Base-by-base conservation (phyloP, 1,140 invertebrate species). In the Amyelois transitella region DNA sequence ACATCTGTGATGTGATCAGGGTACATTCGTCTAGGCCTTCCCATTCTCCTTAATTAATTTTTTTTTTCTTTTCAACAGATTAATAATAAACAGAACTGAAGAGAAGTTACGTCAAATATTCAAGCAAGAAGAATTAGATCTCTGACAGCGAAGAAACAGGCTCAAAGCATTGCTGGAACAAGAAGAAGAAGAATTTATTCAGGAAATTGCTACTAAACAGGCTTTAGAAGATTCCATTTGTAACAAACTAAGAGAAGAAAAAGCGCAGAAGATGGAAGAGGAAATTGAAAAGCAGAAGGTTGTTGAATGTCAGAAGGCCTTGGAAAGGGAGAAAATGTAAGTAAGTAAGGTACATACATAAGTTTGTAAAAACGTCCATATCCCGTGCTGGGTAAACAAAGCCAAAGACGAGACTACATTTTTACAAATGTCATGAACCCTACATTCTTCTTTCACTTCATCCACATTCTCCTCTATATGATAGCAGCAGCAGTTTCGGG, bases 311-410 rank as follows among this genome's bases (percentile, higher is more conserved):
- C 58, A 76, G 32, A 84, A 72, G 43, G 81, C 81, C 6, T 65
- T 85, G 49, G 77, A 82, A 51, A 77, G 75, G 43, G 76, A 87
- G 24, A 82, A 81, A 72, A 85, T 87, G 84, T 85, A 59, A 76
- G 74, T 72, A 43, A 14, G 25, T n/a, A n/a, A n/a, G n/a, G n/a
- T n/a, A n/a, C n/a, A n/a, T n/a, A n/a, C n/a, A n/a, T n/a, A n/a
- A n/a, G n/a, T n/a, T n/a, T n/a, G n/a, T n/a, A n/a, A n/a, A n/a
- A n/a, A n/a, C n/a, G n/a, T n/a, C n/a, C n/a, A n/a, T n/a, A n/a
- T n/a, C n/a, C n/a, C n/a, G n/a, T n/a, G n/a, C n/a, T n/a, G n/a
- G n/a, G n/a, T n/a, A n/a, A n/a, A n/a, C n/a, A n/a, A n/a, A n/a
- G n/a, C n/a, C n/a, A n/a, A n/a, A n/a, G n/a, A n/a, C n/a, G n/a